phyloP scores from a whole-genome alignment of 2,888 invertebrate species.

The Andrena hattorfiana region DNA sequence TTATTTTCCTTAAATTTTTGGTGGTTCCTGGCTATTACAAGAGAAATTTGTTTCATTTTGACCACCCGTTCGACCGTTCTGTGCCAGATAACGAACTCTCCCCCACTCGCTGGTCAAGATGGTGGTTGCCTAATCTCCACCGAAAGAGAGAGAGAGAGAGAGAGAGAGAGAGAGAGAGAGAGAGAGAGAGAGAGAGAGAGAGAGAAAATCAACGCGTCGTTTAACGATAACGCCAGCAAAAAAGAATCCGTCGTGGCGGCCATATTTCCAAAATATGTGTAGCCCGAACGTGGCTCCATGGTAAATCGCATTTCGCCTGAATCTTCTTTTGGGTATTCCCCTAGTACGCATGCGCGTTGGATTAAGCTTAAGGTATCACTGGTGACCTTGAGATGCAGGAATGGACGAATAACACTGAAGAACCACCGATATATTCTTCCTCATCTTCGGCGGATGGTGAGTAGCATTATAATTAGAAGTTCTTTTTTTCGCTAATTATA shows the following conservation, averaged over 20 bases:
- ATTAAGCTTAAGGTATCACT: background rate
- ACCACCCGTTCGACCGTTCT: conserved; percentile 24
- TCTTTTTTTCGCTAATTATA: background rate
- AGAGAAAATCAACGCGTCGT: conserved; percentile 24
- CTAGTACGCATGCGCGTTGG: background rate
- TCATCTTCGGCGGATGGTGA: conserved; percentile 59
- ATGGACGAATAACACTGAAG: conserved; percentile 61
- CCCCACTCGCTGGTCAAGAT: conserved; percentile 32
- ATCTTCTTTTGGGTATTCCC: background rate
- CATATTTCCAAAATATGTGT: conserved; percentile 61
- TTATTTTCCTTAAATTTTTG: no score
- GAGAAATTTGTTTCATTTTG: conserved; percentile 12
- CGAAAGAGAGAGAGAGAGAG: conserved; percentile 31
- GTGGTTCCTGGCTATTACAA: no score
- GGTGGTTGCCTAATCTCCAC: conserved; percentile 57
- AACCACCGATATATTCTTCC: conserved; percentile 31
- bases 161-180: conserved; percentile 15
- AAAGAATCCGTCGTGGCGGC: conserved; percentile 10
- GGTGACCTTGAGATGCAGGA: conserved; percentile 72
- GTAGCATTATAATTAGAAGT: conserved; percentile 17
- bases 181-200: conserved; percentile 15
- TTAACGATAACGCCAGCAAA: conserved; percentile 26
- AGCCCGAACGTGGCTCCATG: background rate
- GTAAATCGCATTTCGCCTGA: conserved; percentile 6
- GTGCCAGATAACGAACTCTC: conserved; percentile 39